Evolutionary conservation across 2,797 vertebrate species (phyloP), one percentile per base, ranked within the genome.

Genomic region (Cossypha polioptera): DNA sequence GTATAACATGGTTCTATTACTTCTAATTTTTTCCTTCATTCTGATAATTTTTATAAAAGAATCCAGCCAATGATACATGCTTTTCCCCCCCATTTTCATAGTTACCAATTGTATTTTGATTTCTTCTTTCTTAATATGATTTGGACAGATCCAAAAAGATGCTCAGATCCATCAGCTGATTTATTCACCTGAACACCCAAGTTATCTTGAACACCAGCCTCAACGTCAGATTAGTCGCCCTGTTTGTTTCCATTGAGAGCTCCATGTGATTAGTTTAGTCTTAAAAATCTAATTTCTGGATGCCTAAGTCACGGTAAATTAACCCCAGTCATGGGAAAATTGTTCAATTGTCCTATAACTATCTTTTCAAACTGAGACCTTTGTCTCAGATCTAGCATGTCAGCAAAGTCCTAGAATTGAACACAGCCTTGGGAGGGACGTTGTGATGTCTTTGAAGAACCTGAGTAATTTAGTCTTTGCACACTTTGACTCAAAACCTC

Each of bases 51-150:
- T 68, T 50, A 31, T 36, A 16, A 62, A 88, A 45, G 2, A 88
- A 51, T n/a, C 4, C 12, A 48, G 26, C 5, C 0, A 0, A 22
- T 74, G 7, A 22, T 40, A 8, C 6, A 10, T 6, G 3, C 5
- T 69, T 73, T 5, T 7, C 5, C 26, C 42, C 24, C 9, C 26
- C 13, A 16, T 67, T 63, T 87, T 79, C 66, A 55, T 21, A 66
- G 16, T 33, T 66, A 13, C 7, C 15, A 59, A 8, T 21, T 86
- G 4, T 67, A 8, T 50, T 71, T 71, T 63, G 12, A 31, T 88
- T 80, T 36, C 28, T 71, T 73, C 40, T 88, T 86, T 48, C 55
- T 86, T 69, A 51, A 22, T 9, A 42, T 36, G 3, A 7, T 71
- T 74, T 69, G 29, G 11, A 22, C 18, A 55, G 10, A 59, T 73